phyloP scores from a whole-genome alignment of 1,140 invertebrate genomes.

The Cyclina sinensis region DNA sequence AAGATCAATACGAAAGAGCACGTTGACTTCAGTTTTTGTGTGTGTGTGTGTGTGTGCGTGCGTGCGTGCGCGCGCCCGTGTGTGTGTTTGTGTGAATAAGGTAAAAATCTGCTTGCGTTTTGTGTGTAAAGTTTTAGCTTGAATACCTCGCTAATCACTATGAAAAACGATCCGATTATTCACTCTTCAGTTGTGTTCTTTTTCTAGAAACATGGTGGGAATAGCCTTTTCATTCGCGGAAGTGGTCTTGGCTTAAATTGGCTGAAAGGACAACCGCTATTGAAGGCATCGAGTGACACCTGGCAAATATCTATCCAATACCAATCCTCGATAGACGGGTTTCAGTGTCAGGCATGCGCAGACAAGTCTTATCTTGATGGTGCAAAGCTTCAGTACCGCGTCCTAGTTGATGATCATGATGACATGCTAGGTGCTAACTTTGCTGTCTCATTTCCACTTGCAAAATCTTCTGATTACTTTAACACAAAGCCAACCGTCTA shows the following conservation, averaged over 20 bases:
- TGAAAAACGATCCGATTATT: too few species aligned
- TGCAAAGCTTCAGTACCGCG: not conserved
- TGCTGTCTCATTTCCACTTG: not conserved
- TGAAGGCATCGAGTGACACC: not conserved
- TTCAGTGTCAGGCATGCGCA: not conserved
- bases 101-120: too few species aligned
- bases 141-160: too few species aligned
- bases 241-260: not conserved
- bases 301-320: not conserved
- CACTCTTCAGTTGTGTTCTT: too few species aligned
- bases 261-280: not conserved
- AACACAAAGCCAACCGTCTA: not conserved
- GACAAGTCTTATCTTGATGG: not conserved
- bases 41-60: too few species aligned
- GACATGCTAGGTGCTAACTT: not conserved
- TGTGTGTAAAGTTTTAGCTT: too few species aligned
- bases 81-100: too few species aligned
- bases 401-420: not conserved
- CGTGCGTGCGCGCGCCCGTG: too few species aligned
- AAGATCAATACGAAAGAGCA: too few species aligned
- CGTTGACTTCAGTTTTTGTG: too few species aligned
- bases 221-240: not conserved
- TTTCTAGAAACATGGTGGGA: not conserved
- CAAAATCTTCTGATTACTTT: not conserved
- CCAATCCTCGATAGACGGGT: not conserved